A percentile compares a stretch with the other conserved stretches of the same genome.
Conservation (phyloP, 2,113 vertebrate genomes). For the Chlamydotis undulata region DNA sequence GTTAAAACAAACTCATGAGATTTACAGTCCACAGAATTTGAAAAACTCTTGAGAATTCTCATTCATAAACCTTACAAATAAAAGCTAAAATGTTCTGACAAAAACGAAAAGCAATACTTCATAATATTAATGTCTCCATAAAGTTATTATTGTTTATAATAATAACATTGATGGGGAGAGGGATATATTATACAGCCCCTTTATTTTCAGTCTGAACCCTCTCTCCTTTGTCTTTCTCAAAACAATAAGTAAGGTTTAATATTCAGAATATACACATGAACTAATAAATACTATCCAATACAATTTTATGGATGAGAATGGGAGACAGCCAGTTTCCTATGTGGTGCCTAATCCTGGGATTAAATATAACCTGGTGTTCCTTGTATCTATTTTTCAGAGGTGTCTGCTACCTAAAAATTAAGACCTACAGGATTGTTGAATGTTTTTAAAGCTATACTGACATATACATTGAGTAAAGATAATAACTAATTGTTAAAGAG, state of each 20-base stretch:
- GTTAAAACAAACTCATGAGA: not conserved
- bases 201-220: not conserved
- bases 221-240: not conserved
- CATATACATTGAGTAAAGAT: not conserved
- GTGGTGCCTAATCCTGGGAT: not conserved
- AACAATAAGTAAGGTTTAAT: not conserved
- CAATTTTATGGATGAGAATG: not conserved
- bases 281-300: not conserved
- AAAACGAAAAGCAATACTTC: not conserved
- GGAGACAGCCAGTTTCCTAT: not conserved
- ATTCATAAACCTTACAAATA: not conserved
- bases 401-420: not conserved
- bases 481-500: not conserved
- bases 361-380: not conserved
- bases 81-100: not conserved
- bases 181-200: not conserved
- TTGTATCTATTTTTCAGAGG: not conserved
- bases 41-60: not conserved
- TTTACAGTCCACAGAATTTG: not conserved
- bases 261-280: not conserved
- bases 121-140: not conserved
- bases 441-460: not conserved
- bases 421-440: not conserved
- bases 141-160: not conserved
- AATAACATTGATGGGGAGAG: not conserved